Evolutionary conservation across 2,113 vertebrate species (phyloP).

Genomic region (Zingel zingel): DNA sequence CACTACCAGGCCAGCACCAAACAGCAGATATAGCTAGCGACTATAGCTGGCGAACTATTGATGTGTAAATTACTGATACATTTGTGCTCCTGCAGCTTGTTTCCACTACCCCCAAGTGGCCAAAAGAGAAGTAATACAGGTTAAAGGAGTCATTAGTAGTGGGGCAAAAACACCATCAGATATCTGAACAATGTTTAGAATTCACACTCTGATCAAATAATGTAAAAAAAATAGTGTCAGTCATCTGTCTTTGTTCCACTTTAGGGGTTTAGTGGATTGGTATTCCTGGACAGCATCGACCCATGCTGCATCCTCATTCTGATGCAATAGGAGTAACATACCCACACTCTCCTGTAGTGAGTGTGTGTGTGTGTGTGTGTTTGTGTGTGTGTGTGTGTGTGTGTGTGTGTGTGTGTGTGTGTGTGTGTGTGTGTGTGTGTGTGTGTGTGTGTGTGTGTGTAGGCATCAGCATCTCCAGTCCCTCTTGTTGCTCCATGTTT

Average conservation of each 20-base stretch:
- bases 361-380: no score
- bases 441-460: no score
- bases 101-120: not conserved
- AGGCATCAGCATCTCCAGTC: slow-evolving; percentile 21
- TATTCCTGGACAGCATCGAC: slow-evolving; percentile 19
- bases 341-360: slow-evolving; percentile 18
- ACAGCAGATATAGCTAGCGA: not conserved
- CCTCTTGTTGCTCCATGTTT: slow-evolving; percentile 35
- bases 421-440: not conserved
- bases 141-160: not conserved
- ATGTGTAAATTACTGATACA: not conserved
- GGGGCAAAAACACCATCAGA: not conserved
- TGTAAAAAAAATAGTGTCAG: not conserved
- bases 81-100: not conserved
- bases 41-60: not conserved
- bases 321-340: slow-evolving; percentile 48
- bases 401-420: not conserved
- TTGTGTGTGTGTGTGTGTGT: not conserved
- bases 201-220: not conserved
- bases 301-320: slow-evolving; percentile 30
- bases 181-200: not conserved
- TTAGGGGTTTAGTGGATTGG: not conserved
- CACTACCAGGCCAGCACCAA: not conserved
- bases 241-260: slow-evolving; percentile 26
- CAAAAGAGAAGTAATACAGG: not conserved